A percentile compares a stretch with the other conserved stretches of the same genome.
phyloP scores from a whole-genome alignment of 2,113 vertebrate genomes.

The Morone saxatilis region DNA sequence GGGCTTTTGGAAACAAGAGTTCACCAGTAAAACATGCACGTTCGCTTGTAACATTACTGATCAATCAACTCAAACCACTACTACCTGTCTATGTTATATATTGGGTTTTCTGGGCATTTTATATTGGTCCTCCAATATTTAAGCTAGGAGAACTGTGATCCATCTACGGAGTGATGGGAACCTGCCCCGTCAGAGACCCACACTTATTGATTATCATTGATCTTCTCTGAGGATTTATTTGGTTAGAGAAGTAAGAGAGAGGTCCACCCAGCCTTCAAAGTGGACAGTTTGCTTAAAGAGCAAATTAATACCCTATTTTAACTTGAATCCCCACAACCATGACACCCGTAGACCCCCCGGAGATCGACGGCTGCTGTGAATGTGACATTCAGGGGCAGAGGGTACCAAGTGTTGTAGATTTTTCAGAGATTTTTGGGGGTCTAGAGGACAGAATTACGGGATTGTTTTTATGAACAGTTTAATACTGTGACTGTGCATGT shows the following conservation, averaged over 20 bases:
- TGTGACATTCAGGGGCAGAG: background rate
- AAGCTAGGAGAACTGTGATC: slow-evolving; percentile 7
- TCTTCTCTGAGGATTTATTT: slow-evolving; percentile 40
- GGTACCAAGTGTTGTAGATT: too few relatives aligned
- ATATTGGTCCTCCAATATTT: background rate
- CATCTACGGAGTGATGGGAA: slow-evolving; percentile 17
- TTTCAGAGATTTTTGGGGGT: background rate
- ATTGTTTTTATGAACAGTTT: background rate
- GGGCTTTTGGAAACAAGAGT: background rate
- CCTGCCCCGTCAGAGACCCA: slow-evolving; percentile 32
- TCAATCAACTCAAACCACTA: slow-evolving; percentile 10
- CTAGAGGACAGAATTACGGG: background rate
- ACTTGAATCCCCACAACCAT: background rate
- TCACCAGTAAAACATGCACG: slow-evolving; percentile 1
- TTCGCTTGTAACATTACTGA: background rate
- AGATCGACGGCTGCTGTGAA: background rate
- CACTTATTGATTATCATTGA: slow-evolving; percentile 52
- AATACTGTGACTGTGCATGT: background rate
- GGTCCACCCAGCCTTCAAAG: background rate
- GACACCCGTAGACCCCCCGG: background rate
- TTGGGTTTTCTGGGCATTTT: background rate
- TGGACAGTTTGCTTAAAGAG: background rate
- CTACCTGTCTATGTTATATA: background rate
- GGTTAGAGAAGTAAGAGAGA: slow-evolving; percentile 6
- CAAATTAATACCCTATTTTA: background rate